These are phyloP conservation scores for Sogatella furcifera DNA, from an alignment of 1,140 invertebrate species.

Conservation along the genomic window DNA sequence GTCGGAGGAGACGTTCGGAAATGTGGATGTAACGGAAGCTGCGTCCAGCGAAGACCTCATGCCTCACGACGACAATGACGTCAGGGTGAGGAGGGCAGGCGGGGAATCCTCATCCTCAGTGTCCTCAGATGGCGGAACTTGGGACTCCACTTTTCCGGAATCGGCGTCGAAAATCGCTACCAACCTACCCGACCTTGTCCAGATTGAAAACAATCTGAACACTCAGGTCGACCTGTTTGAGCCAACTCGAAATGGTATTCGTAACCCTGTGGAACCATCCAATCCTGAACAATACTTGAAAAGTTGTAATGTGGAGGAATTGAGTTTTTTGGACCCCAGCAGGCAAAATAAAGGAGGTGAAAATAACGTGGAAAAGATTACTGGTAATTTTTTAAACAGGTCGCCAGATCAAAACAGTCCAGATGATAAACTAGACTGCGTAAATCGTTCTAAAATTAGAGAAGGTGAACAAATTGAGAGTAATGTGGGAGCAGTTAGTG, in stretches of 20 bases:
- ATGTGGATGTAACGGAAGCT: slow-evolving; percentile 33
- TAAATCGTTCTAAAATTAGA: no score
- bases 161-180: slow-evolving; percentile 23
- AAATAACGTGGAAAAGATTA: no score
- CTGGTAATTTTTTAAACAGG: no score
- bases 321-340: no score
- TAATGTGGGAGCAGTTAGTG: no score
- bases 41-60: slow-evolving; percentile 50
- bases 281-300: no score
- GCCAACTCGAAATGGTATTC: not conserved
- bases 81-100: slow-evolving; percentile 32
- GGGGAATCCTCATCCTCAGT: slow-evolving; percentile 37
- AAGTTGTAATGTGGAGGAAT: no score
- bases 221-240: not conserved
- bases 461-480: no score
- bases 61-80: slow-evolving; percentile 56
- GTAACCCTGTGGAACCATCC: no score
- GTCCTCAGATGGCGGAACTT: slow-evolving; percentile 46
- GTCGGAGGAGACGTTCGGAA: slow-evolving; percentile 25
- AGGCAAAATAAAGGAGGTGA: no score
- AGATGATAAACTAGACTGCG: no score
- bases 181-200: slow-evolving; percentile 25
- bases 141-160: slow-evolving; percentile 38
- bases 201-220: slow-evolving; percentile 24
- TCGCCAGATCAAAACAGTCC: no score